Conservation (phyloP, 2,888 invertebrate genomes). For the Nebria brevicollis region DNA sequence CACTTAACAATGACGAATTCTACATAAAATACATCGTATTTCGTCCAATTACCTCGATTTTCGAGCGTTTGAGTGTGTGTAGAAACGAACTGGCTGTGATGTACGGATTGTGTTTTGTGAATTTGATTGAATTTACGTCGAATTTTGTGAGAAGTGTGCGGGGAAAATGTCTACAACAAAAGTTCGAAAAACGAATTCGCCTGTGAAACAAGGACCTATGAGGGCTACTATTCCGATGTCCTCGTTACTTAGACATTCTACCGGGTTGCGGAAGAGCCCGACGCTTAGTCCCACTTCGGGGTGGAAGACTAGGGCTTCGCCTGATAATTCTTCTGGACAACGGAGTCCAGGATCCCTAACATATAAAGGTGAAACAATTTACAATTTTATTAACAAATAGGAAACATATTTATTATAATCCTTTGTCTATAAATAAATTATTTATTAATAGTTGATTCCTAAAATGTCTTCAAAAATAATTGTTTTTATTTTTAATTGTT, state of each 20-base stretch:
- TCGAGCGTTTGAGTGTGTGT: constrained; percentile 9
- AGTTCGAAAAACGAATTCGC: constrained; percentile 72
- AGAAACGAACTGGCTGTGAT: constrained; percentile 39
- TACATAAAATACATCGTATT: constrained; percentile 32
- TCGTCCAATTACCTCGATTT: constrained; percentile 15
- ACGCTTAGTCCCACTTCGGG: constrained; percentile 74
- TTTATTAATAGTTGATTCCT: not conserved
- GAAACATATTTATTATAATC: not conserved
- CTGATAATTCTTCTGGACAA: constrained; percentile 75
- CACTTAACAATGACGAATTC: constrained; percentile 42
- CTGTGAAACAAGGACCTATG: constrained; percentile 75
- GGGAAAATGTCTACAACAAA: constrained; percentile 55
- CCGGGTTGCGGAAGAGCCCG: constrained; percentile 69
- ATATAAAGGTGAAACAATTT: constrained; percentile 71
- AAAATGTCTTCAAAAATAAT: not conserved
- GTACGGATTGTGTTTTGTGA: constrained; percentile 27
- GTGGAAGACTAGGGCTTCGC: constrained; percentile 74
- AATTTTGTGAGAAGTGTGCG: constrained; percentile 6
- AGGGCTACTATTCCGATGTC: constrained; percentile 81
- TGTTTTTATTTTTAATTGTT: too few species aligned
- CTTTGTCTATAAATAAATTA: not conserved
- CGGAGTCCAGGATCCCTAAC: constrained; percentile 78
- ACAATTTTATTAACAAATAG: not conserved
- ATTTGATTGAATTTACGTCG: constrained; percentile 14
- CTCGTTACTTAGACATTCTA: constrained; percentile 73